These are phyloP conservation scores for Euphydryas editha DNA, from an alignment of 2,888 invertebrate genomes.

Conservation along the genomic window DNA sequence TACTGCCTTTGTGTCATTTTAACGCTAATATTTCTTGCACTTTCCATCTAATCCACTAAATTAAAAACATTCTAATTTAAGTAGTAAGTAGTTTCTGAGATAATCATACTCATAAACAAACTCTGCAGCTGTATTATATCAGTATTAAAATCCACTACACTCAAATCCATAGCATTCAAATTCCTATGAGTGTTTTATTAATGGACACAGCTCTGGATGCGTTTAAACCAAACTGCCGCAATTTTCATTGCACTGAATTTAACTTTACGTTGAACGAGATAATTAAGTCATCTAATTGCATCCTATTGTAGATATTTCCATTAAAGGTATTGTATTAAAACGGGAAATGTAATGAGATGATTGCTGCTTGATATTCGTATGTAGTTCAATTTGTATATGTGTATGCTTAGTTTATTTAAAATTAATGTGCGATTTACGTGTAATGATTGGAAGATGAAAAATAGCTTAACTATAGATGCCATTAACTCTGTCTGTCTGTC, in stretches of 20 bases:
- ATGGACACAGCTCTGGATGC: constrained; percentile 9
- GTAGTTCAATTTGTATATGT: background rate
- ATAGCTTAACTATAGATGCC: too few species aligned
- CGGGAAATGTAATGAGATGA: constrained; percentile 15
- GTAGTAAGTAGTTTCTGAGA: too few species aligned
- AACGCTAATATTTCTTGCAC: too few species aligned
- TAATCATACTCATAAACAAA: too few species aligned
- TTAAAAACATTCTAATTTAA: too few species aligned
- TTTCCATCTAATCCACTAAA: too few species aligned
- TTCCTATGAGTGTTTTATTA: constrained; percentile 18
- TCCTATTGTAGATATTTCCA: constrained; percentile 29
- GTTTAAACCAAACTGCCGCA: constrained; percentile 15
- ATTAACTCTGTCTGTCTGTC: too few species aligned
- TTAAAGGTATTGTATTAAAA: constrained; percentile 15
- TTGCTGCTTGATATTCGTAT: constrained; percentile 14
- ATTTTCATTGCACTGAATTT: constrained; percentile 23
- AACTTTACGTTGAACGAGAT: constrained; percentile 23
- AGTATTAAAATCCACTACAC: background rate
- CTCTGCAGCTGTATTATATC: too few species aligned
- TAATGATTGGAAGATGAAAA: background rate
- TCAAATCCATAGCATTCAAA: background rate
- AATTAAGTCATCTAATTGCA: constrained; percentile 30
- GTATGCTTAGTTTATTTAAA: too few species aligned
- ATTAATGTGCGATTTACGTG: too few species aligned
- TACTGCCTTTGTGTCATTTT: too few species aligned